Conservation (phyloP, 2,888 invertebrate species). For the Lymantria monacha region DNA sequence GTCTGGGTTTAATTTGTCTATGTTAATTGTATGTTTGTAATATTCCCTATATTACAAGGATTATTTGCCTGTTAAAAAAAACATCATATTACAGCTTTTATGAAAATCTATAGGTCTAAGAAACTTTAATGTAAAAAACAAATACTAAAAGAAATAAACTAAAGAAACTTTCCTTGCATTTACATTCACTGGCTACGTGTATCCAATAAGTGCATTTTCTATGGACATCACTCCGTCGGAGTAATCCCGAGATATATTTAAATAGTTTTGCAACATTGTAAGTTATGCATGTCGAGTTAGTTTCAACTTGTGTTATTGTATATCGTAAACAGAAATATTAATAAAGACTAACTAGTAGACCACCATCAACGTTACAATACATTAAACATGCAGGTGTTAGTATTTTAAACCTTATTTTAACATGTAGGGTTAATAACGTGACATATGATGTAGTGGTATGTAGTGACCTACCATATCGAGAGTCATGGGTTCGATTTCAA, state of each 20-base stretch:
- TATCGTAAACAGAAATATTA: constrained; percentile 20
- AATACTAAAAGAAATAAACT: not conserved
- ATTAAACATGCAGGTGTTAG: not conserved
- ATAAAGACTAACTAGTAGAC: constrained; percentile 13
- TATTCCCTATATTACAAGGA: no score
- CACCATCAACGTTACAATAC: constrained; percentile 1
- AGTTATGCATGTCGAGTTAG: constrained; percentile 7
- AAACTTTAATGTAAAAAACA: no score
- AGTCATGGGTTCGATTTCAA: no score
- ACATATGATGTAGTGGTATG: not conserved
- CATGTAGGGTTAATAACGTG: no score
- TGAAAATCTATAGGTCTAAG: no score
- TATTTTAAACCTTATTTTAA: not conserved
- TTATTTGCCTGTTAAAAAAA: no score
- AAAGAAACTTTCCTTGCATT: not conserved
- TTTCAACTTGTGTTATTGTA: constrained; percentile 17
- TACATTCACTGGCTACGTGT: not conserved
- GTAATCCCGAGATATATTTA: constrained; percentile 7
- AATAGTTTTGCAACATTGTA: constrained; percentile 15
- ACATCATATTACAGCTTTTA: no score
- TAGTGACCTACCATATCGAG: no score
- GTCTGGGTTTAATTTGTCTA: no score
- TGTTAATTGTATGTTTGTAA: no score
- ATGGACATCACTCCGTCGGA: constrained; percentile 12
- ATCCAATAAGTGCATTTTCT: constrained; percentile 17